These are phyloP conservation scores for Lasioglossum leucozonium DNA, from an alignment of 2,888 invertebrate species.

Conservation along the genomic window DNA sequence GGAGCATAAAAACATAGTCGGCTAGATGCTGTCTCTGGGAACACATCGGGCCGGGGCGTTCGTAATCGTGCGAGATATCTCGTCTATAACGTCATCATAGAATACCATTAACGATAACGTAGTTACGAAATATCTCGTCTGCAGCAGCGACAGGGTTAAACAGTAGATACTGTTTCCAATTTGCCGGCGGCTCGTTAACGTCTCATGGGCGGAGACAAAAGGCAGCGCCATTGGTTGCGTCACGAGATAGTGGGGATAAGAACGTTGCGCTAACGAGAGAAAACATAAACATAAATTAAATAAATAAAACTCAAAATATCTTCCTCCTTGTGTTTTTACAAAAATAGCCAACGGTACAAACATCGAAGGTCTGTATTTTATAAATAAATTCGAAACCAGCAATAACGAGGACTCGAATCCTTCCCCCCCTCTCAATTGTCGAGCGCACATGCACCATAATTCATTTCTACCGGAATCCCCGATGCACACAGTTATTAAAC, in stretches of 20 bases:
- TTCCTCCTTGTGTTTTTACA: too few relatives aligned
- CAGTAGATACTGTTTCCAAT: constrained; percentile 6
- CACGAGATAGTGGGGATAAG: not conserved
- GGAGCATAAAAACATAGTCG: not conserved
- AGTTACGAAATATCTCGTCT: not conserved
- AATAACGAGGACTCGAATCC: not conserved
- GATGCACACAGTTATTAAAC: not conserved
- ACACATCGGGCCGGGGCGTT: not conserved
- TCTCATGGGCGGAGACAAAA: constrained; percentile 2
- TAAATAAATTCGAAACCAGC: not conserved
- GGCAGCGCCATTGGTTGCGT: not conserved
- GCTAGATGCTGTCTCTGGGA: not conserved
- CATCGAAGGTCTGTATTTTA: not conserved
- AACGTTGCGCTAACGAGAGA: not conserved
- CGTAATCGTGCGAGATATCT: constrained; percentile 8
- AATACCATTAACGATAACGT: not conserved
- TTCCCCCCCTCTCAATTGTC: not conserved
- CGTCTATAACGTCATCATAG: not conserved
- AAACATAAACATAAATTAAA: too few relatives aligned
- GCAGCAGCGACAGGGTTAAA: not conserved
- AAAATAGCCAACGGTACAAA: not conserved
- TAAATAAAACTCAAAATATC: not conserved
- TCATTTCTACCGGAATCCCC: not conserved
- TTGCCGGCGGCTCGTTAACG: constrained; percentile 1
- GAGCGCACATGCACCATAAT: not conserved